Evolutionary conservation across 2,888 invertebrate species (phyloP).

Genomic region (Scaptomyza reducta): DNA sequence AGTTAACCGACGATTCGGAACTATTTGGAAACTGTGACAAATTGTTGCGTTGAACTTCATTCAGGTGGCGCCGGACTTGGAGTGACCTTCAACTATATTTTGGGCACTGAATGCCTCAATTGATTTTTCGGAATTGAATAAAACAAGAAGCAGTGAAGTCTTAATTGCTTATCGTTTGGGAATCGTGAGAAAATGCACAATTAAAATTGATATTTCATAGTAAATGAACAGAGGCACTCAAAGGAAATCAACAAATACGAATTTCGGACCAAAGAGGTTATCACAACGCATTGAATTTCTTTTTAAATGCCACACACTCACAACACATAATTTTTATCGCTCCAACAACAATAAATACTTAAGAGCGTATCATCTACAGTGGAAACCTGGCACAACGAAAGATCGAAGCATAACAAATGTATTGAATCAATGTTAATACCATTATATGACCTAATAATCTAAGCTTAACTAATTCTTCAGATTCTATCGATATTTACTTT

Average conservation of each 20-base stretch:
- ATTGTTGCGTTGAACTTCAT: slow-evolving; percentile 39
- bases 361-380: slow-evolving; percentile 39
- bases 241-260: slow-evolving; percentile 24
- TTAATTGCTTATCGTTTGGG: slow-evolving; percentile 40
- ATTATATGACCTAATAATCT: slow-evolving; percentile 2
- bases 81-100: slow-evolving; percentile 41
- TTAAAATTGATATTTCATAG: slow-evolving; percentile 65
- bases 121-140: slow-evolving; percentile 14
- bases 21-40: slow-evolving; percentile 27
- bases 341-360: slow-evolving; percentile 29
- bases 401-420: not conserved
- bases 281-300: slow-evolving; percentile 65
- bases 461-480: not conserved
- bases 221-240: slow-evolving; percentile 37
- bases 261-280: slow-evolving; percentile 63
- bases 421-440: not conserved
- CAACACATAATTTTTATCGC: slow-evolving; percentile 47
- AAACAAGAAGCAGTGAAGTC: slow-evolving; percentile 1
- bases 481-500: not conserved
- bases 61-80: slow-evolving; percentile 21
- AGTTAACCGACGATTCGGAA: slow-evolving; percentile 2
- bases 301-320: slow-evolving; percentile 46
- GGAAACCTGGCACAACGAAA: slow-evolving; percentile 13
- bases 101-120: not conserved
- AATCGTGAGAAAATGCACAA: slow-evolving; percentile 76